Evolutionary conservation across 2,113 vertebrate species (phyloP).

Genomic region (Eupsittula cactorum): DNA sequence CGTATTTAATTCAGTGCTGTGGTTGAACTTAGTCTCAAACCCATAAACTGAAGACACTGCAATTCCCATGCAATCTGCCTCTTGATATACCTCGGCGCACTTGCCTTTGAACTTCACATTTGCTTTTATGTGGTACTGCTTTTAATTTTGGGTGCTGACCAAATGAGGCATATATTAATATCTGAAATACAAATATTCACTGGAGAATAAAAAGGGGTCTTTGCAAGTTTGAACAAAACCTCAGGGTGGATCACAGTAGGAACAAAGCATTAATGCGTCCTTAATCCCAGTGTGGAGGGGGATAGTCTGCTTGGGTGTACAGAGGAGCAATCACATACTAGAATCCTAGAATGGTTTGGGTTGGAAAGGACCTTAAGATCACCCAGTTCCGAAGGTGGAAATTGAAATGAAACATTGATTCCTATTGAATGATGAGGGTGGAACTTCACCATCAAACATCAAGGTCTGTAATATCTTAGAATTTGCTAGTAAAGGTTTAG

Average conservation of each 20-base stretch:
- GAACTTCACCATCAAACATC: background rate
- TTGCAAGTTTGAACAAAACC: constrained; percentile 16
- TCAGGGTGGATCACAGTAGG: background rate
- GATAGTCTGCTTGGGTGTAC: background rate
- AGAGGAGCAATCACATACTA: background rate
- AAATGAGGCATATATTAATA: background rate
- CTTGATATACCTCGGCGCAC: background rate
- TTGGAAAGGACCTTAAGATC: background rate
- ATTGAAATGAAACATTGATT: background rate
- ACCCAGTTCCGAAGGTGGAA: background rate
- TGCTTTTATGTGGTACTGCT: constrained; percentile 21
- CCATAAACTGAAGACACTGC: background rate
- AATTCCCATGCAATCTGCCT: background rate
- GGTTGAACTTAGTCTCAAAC: background rate
- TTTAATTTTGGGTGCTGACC: background rate
- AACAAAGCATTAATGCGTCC: background rate
- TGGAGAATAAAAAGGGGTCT: background rate
- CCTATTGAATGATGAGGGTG: background rate
- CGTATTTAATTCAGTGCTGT: background rate
- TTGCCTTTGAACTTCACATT: constrained; percentile 2
- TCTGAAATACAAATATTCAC: background rate
- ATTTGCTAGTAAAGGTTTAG: background rate
- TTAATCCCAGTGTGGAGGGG: background rate
- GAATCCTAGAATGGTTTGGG: background rate
- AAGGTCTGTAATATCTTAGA: background rate